phyloP scores from a whole-genome alignment of 2,888 invertebrate species.

The Drosophila conformis region DNA sequence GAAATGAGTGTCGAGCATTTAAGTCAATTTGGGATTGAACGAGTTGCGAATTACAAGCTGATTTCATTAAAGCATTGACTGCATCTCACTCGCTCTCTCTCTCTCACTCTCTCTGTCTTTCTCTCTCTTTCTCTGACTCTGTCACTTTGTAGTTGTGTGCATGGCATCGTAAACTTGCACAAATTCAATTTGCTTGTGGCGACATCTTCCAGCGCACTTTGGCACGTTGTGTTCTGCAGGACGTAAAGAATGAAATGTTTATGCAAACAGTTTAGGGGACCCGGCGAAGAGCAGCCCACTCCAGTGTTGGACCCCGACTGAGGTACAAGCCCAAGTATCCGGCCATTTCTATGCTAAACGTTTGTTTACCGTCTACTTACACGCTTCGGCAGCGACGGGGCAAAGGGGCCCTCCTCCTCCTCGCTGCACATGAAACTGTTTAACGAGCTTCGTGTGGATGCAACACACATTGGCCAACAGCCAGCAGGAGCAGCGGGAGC shows the following conservation, averaged over 20 bases:
- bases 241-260: slow-evolving; percentile 58
- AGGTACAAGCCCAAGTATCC: slow-evolving; percentile 19
- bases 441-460: slow-evolving; percentile 35
- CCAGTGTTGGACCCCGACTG: not conserved
- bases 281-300: not conserved
- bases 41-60: slow-evolving; percentile 55
- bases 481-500: slow-evolving; percentile 20
- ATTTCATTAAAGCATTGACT: slow-evolving; percentile 29
- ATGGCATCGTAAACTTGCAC: slow-evolving; percentile 42
- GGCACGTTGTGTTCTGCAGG: slow-evolving; percentile 56
- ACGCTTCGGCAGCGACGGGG: slow-evolving; percentile 28
- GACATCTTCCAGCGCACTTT: slow-evolving; percentile 59
- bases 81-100: not conserved
- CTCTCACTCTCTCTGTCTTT: not conserved
- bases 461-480: slow-evolving; percentile 42
- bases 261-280: slow-evolving; percentile 72
- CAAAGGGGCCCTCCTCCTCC: not conserved
- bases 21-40: slow-evolving; percentile 45
- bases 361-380: slow-evolving; percentile 67
- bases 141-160: not conserved
- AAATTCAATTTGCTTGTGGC: slow-evolving; percentile 69
- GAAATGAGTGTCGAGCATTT: slow-evolving; percentile 18
- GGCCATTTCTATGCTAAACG: slow-evolving; percentile 72
- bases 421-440: slow-evolving; percentile 40
- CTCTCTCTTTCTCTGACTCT: not conserved